Base-by-base conservation (phyloP, 2,797 vertebrate species). In the Megalops cyprinoides region DNA sequence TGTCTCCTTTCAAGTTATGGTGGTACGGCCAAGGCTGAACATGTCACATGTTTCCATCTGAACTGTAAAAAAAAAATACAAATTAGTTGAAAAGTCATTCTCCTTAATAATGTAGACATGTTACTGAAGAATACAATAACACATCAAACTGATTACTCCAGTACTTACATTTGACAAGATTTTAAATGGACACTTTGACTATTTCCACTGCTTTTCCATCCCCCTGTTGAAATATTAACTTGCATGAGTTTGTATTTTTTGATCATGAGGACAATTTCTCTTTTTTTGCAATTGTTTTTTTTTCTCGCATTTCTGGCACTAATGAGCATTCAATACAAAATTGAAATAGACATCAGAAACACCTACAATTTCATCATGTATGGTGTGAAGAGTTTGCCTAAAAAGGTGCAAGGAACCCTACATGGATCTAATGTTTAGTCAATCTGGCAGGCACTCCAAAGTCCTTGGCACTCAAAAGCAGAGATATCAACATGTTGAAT, bases 1-100 rank as follows among this genome's bases (percentile, higher is more conserved):
- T 44, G 39, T 74, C 3, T 28, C 12, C 14, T 34, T 92, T 92
- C 90, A 92, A 90, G 89, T 91, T 88, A 75, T 79, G 62, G 39
- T 82, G 51, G 65, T 56, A 77, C 67, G 78, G 79, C 56, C 65
- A 81, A 74, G 49, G 15, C 73, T 58, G 55, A 81, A 77, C 9
- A 23, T n/a, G 6, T 77, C 42, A 91, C 87, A 91, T 88, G 85
- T 9, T 76, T 82, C 76, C 8, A 79, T 86, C 93, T 93, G 80
- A 82, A 89, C 89, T 74, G 87, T n/a, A 89, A 37, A 87, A 82
- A 81, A 82, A 86, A n/a, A n/a, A n/a, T n/a, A 79, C 0, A 0
- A 77, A 75, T 14, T 75, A 14, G 71, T 65, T 82, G 5, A 69
- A 8, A 39, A 6, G 60, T 1, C 60, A 48, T 37, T 49, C n/a